Conservation (phyloP, 1,140 invertebrate species). For the Bombus confusus region DNA sequence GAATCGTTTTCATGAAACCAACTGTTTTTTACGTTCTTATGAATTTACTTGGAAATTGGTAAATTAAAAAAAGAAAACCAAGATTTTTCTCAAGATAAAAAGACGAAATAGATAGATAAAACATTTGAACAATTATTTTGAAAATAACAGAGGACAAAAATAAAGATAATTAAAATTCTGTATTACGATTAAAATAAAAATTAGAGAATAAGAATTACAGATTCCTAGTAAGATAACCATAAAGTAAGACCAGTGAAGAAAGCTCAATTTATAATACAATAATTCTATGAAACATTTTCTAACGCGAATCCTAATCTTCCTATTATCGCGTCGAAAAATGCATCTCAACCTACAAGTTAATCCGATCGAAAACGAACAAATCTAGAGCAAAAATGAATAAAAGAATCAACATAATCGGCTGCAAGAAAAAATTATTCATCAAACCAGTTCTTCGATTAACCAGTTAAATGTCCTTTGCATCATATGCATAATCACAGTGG, state of each 20-base stretch:
- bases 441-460: not conserved
- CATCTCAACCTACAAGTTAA: too few relatives aligned
- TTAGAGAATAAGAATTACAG: too few relatives aligned
- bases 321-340: too few relatives aligned
- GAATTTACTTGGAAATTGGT: not conserved
- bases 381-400: not conserved
- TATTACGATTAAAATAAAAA: not conserved
- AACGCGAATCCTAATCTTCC: not conserved
- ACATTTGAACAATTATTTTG: too few relatives aligned
- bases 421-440: not conserved
- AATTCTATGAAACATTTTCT: not conserved
- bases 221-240: not conserved
- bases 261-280: too few relatives aligned
- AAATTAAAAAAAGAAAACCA: not conserved
- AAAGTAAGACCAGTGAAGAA: too few relatives aligned
- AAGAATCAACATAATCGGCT: not conserved
- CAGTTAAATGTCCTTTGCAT: not conserved
- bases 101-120: not conserved
- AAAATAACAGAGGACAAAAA: too few relatives aligned
- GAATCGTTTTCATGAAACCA: too few relatives aligned
- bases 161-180: too few relatives aligned
- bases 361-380: too few relatives aligned
- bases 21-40: not conserved
- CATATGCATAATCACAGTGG: not conserved
- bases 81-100: not conserved